Base-by-base conservation (phyloP, 2,113 vertebrate species). In the Trichechus manatus region DNA sequence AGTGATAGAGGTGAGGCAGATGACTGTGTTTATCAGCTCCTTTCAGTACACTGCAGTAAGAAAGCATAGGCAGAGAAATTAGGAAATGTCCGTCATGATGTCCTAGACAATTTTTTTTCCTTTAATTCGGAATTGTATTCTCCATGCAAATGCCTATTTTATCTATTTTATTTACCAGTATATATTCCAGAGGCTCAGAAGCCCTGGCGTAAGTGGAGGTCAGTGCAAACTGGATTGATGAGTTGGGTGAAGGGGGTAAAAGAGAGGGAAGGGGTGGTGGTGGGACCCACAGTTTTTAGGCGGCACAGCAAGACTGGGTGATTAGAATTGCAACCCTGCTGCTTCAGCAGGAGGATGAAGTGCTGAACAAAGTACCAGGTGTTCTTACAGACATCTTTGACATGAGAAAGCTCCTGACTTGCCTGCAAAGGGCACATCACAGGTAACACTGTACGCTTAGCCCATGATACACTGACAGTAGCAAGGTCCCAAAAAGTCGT, bases 311-410 rank as follows among this genome's bases (percentile, higher is more conserved):
- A 27, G 29, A 17, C 44, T 1, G 0, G 42, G 5, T 3, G n/a
- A 2, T 14, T 25, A 70, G 56, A 39, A 9, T 1, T 9, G 4
- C 0, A 1, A 9, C 20, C 44, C 75, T 64, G 6, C 13, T 63
- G 59, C 3, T 80, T 36, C 9, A 0, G n/a, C 15, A 29, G 39
- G 36, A 61, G 82, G 68, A 33, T 8, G 9, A 8, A 44, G 33
- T 0, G 0, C 1, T 3, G 0, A 0, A 25, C 15, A 33, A 22
- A 74, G 19, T 0, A 25, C 20, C 64, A 39, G 27, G 0, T n/a
- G 42, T 3, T 14, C 1, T 39, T 36, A 29, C 42, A 7, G 0
- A 72, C 1, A 33, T 25, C 29, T 47, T 9, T n/a, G 6, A 23
- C 23, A 0, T 1, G 11, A 83, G 33, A 87, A 93, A 61, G 50